phyloP scores from a whole-genome alignment of 2,113 vertebrate genomes.

The Ancistrus triradiatus region DNA sequence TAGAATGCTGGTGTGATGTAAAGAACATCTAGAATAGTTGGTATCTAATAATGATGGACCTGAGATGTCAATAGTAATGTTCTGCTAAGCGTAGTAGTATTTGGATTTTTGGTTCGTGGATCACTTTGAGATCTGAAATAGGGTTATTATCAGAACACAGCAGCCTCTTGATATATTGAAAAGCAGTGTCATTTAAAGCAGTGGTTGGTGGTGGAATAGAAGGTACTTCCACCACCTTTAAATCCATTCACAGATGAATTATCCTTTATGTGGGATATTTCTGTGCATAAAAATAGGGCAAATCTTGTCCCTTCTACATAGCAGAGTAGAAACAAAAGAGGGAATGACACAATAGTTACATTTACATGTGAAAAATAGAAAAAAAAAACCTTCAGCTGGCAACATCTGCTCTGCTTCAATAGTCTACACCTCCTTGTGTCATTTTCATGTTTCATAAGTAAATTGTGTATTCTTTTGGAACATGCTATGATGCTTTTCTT shows the following conservation, averaged over 20 bases:
- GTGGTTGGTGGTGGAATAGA: no score
- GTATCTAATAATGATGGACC: no score
- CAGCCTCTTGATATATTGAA: no score
- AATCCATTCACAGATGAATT: neutral
- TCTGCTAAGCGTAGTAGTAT: no score
- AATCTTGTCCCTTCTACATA: neutral
- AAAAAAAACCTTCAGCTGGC: conserved; percentile 79
- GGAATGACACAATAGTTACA: conserved; percentile 18
- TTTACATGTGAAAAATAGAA: conserved; percentile 69
- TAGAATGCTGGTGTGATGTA: no score
- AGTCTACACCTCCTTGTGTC: conserved; percentile 76
- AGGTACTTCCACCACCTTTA: no score
- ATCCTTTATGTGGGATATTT: neutral
- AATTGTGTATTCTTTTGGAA: conserved; percentile 63
- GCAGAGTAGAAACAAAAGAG: conserved; percentile 1
- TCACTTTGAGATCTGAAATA: no score
- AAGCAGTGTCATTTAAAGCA: no score
- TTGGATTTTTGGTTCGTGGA: no score
- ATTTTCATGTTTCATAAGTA: conserved; percentile 87
- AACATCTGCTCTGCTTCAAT: conserved; percentile 81
- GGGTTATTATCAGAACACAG: no score
- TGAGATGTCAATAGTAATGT: no score
- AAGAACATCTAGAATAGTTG: no score
- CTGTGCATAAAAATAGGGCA: neutral
- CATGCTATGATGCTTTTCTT: conserved; percentile 37